These are phyloP conservation scores for Urocyon cinereoargenteus DNA, from an alignment of 2,797 vertebrate species.

Conservation along the genomic window DNA sequence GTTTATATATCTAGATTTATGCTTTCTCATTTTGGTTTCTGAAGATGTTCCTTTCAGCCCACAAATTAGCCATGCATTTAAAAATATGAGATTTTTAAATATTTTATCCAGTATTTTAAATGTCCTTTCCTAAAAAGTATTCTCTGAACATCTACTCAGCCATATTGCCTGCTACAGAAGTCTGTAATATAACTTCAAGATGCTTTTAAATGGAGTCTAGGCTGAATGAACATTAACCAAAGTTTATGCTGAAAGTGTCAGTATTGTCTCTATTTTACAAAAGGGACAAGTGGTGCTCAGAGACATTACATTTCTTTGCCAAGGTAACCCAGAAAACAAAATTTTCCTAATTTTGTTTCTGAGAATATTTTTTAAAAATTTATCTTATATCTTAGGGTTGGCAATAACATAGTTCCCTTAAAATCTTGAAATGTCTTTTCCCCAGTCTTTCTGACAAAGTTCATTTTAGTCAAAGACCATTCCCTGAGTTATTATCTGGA, in stretches of 20 bases:
- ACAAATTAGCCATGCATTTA: not conserved
- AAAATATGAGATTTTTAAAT: not conserved
- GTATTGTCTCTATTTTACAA: not conserved
- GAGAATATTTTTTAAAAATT: not conserved
- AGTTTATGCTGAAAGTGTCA: not conserved
- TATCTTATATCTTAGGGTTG: not conserved
- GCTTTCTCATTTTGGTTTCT: not conserved
- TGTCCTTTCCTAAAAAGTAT: not conserved
- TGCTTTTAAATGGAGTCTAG: not conserved
- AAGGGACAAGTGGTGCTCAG: not conserved
- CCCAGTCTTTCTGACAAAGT: not conserved
- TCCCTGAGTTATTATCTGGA: not conserved
- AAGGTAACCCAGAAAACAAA: not conserved
- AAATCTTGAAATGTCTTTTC: not conserved
- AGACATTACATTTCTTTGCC: slow-evolving; percentile 12
- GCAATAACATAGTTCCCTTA: not conserved
- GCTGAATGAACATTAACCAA: not conserved
- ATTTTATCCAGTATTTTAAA: slow-evolving; percentile 18
- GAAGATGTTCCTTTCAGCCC: not conserved
- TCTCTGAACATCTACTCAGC: not conserved
- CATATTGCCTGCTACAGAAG: not conserved
- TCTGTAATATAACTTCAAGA: not conserved
- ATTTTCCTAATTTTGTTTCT: not conserved
- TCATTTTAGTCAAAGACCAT: not conserved
- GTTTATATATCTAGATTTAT: not conserved